phyloP scores from a whole-genome alignment of 2,888 invertebrate species.

The Trypoxylon attenuatum region DNA sequence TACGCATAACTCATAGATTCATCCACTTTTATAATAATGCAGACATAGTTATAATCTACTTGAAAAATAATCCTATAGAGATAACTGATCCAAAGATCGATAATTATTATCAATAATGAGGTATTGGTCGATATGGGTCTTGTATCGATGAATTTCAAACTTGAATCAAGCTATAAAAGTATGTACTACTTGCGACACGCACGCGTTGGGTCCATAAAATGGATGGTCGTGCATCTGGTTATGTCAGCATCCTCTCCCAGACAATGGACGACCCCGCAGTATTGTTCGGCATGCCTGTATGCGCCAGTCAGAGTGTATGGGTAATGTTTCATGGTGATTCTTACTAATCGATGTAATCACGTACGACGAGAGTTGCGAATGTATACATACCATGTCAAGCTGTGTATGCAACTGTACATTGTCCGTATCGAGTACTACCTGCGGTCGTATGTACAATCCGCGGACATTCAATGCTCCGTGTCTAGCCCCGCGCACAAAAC shows the following conservation, averaged over 20 bases:
- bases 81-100: no score
- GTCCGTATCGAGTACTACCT: slow-evolving; percentile 5
- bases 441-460: slow-evolving; percentile 4
- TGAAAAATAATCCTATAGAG: no score
- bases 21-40: no score
- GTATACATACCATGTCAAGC: background rate
- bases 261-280: slow-evolving; percentile 70
- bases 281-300: slow-evolving; percentile 64
- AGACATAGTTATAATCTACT: no score
- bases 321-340: slow-evolving; percentile 64
- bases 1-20: no score
- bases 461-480: background rate
- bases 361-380: slow-evolving; percentile 21
- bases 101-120: no score
- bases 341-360: slow-evolving; percentile 66
- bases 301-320: slow-evolving; percentile 48
- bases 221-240: slow-evolving; percentile 66
- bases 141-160: slow-evolving; percentile 26
- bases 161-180: slow-evolving; percentile 31
- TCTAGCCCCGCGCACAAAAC: background rate
- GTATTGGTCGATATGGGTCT: no score
- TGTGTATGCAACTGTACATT: slow-evolving; percentile 19
- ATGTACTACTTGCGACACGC: slow-evolving; percentile 34
- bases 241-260: slow-evolving; percentile 72
- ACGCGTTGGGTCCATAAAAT: slow-evolving; percentile 56